phyloP scores from a whole-genome alignment of 2,113 vertebrate genomes.

The Oncorhynchus keta region DNA sequence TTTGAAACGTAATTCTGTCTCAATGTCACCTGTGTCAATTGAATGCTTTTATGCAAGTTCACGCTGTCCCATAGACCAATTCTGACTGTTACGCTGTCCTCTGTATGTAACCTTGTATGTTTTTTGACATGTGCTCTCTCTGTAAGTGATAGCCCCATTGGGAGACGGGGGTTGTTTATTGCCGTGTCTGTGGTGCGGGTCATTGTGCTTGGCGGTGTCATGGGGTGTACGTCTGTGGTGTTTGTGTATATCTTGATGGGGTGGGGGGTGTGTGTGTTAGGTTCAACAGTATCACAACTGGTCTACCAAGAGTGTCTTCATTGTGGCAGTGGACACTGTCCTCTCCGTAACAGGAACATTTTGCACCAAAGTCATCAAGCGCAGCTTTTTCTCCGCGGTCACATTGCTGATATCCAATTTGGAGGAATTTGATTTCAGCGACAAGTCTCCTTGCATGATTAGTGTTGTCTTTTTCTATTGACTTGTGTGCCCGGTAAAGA shows the following conservation, averaged over 20 bases:
- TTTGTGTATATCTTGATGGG: constrained; percentile 57
- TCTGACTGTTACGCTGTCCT: not conserved
- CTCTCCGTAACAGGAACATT: constrained; percentile 73
- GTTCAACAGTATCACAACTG: constrained; percentile 70
- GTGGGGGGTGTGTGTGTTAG: constrained; percentile 5
- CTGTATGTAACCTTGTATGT: constrained; percentile 4
- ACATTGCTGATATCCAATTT: constrained; percentile 65
- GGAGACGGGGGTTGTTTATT: constrained; percentile 61
- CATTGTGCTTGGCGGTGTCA: constrained; percentile 61
- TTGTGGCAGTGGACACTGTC: constrained; percentile 70
- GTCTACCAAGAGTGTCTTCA: constrained; percentile 78
- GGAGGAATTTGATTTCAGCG: constrained; percentile 41
- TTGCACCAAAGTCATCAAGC: constrained; percentile 78
- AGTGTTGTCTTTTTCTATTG: constrained; percentile 76
- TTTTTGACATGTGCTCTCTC: constrained; percentile 62
- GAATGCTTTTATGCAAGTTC: too few relatives aligned
- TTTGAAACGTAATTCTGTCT: not conserved
- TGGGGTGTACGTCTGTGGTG: constrained; percentile 63
- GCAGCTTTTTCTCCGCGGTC: constrained; percentile 65
- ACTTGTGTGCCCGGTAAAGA: constrained; percentile 70
- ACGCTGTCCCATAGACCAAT: too few relatives aligned
- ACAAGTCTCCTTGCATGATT: constrained; percentile 72
- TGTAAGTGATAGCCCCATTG: constrained; percentile 46
- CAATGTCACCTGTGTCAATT: not conserved
- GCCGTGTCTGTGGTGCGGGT: constrained; percentile 70